Percentiles rank a stretch among this genome's conserved stretches.
phyloP scores from a whole-genome alignment of 2,888 invertebrate genomes.

The Lepetodrilus schrolli region DNA sequence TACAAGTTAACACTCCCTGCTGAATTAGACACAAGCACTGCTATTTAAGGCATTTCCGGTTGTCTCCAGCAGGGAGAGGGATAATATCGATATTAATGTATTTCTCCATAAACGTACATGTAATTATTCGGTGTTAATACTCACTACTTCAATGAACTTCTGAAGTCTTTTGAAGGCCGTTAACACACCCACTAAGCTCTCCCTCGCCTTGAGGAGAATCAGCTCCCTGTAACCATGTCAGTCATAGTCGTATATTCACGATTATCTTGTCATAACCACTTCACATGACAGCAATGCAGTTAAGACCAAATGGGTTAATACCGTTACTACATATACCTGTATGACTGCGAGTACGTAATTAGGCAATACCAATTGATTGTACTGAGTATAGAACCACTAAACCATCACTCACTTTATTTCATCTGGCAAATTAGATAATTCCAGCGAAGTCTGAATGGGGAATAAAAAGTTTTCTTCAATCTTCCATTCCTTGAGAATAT shows the following conservation, averaged over 20 bases:
- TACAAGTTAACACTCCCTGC: too few relatives aligned
- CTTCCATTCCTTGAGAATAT: slow-evolving; percentile 37
- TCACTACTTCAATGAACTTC: slow-evolving; percentile 24
- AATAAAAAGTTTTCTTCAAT: slow-evolving; percentile 38
- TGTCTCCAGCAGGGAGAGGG: too few relatives aligned
- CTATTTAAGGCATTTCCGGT: too few relatives aligned
- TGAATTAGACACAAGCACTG: too few relatives aligned
- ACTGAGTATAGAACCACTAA: background rate
- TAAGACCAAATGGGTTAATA: too few relatives aligned
- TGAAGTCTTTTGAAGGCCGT: slow-evolving; percentile 3
- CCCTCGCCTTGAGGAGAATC: slow-evolving; percentile 3
- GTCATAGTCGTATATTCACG: too few relatives aligned
- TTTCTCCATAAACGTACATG: too few relatives aligned
- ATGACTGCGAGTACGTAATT: background rate
- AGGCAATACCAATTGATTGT: background rate
- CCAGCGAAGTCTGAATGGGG: slow-evolving; percentile 38
- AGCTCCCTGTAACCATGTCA: slow-evolving; percentile 18
- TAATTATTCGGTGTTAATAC: too few relatives aligned
- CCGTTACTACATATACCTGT: background rate
- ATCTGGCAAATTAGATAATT: slow-evolving; percentile 24
- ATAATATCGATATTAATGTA: too few relatives aligned
- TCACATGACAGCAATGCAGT: too few relatives aligned
- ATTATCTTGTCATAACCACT: too few relatives aligned
- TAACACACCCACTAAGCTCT: slow-evolving; percentile 1
- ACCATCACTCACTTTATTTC: slow-evolving; percentile 33